A percentile compares a stretch with the other conserved stretches of the same genome.
phyloP scores from a whole-genome alignment of 2,113 vertebrate genomes.

The Apteryx mantelli region DNA sequence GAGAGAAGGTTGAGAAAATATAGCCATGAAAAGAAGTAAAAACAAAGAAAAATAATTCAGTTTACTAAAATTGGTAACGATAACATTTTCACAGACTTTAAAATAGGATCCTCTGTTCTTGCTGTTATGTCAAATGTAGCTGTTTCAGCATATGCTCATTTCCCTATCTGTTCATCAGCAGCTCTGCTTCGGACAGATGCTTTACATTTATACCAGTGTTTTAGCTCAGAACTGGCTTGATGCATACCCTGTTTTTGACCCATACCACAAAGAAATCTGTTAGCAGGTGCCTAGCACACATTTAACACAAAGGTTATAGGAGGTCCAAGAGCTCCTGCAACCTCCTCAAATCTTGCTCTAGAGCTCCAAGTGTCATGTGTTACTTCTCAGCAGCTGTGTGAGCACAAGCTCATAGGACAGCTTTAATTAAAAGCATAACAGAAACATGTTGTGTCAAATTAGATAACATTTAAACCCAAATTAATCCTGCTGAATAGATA shows the following conservation, averaged over 20 bases:
- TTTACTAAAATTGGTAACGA: neutral
- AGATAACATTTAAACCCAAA: neutral
- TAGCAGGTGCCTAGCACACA: neutral
- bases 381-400: neutral
- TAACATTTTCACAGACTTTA: neutral
- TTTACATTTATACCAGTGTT: neutral
- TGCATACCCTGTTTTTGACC: neutral
- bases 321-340: neutral
- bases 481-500: neutral
- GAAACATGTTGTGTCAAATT: neutral
- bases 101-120: neutral
- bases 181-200: neutral
- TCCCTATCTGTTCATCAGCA: neutral
- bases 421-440: neutral
- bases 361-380: neutral
- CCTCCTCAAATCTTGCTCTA: neutral
- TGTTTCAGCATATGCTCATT: neutral
- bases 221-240: neutral
- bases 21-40: neutral
- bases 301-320: neutral
- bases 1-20: neutral
- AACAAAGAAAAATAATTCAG: neutral
- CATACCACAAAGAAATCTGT: neutral
- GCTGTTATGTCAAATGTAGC: neutral
- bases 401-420: neutral